A percentile compares a stretch with the other conserved stretches of the same genome.
phyloP scores from a whole-genome alignment of 2,113 vertebrate species.

The Dolichotis patagonum region DNA sequence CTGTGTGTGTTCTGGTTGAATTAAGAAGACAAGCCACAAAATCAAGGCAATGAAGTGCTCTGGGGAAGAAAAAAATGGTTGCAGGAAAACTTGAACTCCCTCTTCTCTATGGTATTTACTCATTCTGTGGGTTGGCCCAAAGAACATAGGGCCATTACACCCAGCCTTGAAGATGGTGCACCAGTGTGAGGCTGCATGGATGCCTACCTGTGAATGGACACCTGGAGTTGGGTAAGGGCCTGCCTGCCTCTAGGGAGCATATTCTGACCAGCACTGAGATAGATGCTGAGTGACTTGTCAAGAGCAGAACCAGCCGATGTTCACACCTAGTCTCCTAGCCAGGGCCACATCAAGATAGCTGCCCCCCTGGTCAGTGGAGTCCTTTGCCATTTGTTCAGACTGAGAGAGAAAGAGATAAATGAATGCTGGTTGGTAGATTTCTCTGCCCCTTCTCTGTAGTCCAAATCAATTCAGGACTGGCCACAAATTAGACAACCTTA shows the following conservation, averaged over 20 bases:
- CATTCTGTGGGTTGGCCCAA: not conserved
- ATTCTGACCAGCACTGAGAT: not conserved
- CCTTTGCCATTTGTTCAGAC: not conserved
- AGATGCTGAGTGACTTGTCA: not conserved
- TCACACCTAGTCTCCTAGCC: fast-evolving
- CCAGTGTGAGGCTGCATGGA: not conserved
- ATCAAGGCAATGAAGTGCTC: not conserved
- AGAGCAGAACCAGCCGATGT: not conserved
- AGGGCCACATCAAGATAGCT: not conserved
- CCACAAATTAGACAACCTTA: not conserved
- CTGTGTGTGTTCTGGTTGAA: not conserved
- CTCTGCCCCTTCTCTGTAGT: not conserved
- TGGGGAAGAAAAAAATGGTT: not conserved
- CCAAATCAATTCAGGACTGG: not conserved
- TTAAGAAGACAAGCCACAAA: not conserved
- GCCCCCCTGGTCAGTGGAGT: not conserved
- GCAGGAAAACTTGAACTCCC: not conserved
- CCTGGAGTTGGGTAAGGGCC: not conserved
- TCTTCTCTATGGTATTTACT: not conserved
- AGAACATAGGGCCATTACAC: not conserved
- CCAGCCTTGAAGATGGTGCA: not conserved
- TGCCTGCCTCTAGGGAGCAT: not conserved
- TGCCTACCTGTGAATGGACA: fast-evolving
- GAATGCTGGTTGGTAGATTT: too few relatives aligned
- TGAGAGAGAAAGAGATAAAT: not conserved